These are phyloP conservation scores for Linurgus olivaceus DNA, from an alignment of 2,797 vertebrate species.

Conservation along the genomic window DNA sequence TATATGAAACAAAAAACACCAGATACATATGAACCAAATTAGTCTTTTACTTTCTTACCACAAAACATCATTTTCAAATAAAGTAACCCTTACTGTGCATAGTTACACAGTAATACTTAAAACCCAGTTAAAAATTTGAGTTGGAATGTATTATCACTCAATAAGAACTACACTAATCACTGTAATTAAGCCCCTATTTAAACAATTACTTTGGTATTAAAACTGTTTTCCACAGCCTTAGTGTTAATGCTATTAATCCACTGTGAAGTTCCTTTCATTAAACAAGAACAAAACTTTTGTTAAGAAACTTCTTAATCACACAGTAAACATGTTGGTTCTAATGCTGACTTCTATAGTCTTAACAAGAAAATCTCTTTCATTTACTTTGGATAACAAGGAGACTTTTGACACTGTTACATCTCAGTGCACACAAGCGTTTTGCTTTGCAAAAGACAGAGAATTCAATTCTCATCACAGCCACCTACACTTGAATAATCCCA, in stretches of 20 bases:
- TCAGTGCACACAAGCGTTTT: neutral
- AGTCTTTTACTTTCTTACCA: neutral
- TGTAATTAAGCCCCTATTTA: conserved; percentile 39
- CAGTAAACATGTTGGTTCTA: neutral
- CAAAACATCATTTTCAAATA: neutral
- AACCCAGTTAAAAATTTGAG: neutral
- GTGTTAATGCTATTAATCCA: conserved; percentile 19
- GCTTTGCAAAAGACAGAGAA: neutral
- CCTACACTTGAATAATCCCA: neutral
- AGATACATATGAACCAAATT: neutral
- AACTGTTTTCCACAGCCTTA: conserved; percentile 16
- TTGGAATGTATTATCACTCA: neutral
- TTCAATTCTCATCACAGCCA: neutral
- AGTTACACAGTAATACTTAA: neutral
- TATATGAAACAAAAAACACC: neutral
- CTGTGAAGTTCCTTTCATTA: neutral
- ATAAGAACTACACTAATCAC: conserved; percentile 32
- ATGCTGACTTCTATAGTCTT: neutral
- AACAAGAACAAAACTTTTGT: conserved; percentile 42
- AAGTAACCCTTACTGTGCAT: neutral
- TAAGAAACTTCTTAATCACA: conserved; percentile 36
- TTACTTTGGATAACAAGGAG: neutral
- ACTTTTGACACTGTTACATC: neutral
- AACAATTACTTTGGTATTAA: conserved; percentile 56
- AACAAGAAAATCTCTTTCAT: conserved; percentile 26